Conservation (phyloP, 1,140 invertebrate species). For the Stegodyphus dumicola region DNA sequence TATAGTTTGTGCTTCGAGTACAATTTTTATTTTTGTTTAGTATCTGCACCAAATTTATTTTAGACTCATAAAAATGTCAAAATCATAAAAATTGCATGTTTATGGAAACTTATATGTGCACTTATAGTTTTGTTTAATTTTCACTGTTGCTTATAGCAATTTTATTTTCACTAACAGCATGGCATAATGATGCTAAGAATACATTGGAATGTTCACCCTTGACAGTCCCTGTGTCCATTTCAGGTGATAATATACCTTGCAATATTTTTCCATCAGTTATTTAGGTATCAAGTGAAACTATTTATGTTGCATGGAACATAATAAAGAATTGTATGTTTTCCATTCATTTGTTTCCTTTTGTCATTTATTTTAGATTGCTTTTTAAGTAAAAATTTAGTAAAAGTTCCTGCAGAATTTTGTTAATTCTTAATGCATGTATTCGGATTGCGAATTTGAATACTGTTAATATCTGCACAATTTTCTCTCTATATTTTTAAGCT, state of each 20-base stretch:
- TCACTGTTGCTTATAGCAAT: slow-evolving; percentile 27
- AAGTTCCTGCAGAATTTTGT: no score
- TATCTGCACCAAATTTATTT: background rate
- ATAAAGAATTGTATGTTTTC: background rate
- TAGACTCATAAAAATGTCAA: background rate
- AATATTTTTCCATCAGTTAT: background rate
- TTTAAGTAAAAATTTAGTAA: no score
- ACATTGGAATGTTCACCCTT: slow-evolving; percentile 59
- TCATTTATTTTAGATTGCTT: no score
- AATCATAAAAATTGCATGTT: slow-evolving; percentile 1
- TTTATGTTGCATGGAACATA: slow-evolving; percentile 6
- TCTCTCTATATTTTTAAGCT: no score
- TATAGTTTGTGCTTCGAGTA: no score
- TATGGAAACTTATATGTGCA: background rate
- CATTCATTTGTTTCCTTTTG: background rate
- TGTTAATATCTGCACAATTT: no score
- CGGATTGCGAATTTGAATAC: no score
- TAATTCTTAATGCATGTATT: no score
- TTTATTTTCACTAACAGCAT: slow-evolving; percentile 61
- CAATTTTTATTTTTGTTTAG: background rate
- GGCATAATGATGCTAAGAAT: slow-evolving; percentile 61
- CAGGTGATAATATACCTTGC: slow-evolving; percentile 54
- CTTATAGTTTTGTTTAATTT: slow-evolving; percentile 21
- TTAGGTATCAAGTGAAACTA: slow-evolving; percentile 11
- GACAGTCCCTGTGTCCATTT: slow-evolving; percentile 60